Percentiles rank a stretch among this genome's conserved stretches.
Evolutionary conservation across 2,888 invertebrate genomes (phyloP).

Genomic region (Orthosia gracilis): DNA sequence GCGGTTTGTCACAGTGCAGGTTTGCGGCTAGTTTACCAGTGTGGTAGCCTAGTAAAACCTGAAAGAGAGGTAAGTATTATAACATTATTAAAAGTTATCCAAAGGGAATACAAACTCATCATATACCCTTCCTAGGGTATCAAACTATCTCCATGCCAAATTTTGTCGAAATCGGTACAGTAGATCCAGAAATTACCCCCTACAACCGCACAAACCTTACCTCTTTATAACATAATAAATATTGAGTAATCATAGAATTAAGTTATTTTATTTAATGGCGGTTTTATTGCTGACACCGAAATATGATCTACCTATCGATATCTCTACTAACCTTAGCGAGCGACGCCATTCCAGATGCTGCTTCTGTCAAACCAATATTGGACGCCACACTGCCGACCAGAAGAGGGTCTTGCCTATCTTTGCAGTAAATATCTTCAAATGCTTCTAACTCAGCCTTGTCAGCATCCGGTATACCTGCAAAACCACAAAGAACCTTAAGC

Average conservation of each 20-base stretch:
- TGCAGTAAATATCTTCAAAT: slow-evolving; percentile 90
- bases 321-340: slow-evolving; percentile 88
- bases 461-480: slow-evolving; percentile 85
- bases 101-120: too few species aligned
- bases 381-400: slow-evolving; percentile 87
- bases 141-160: too few species aligned
- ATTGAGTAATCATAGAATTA: too few species aligned
- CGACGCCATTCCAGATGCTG: slow-evolving; percentile 86
- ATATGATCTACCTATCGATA: not conserved
- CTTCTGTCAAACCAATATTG: slow-evolving; percentile 78
- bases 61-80: slow-evolving; percentile 51
- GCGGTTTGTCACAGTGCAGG: slow-evolving; percentile 92
- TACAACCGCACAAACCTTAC: too few species aligned
- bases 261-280: too few species aligned
- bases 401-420: slow-evolving; percentile 88
- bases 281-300: not conserved
- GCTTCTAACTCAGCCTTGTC: slow-evolving; percentile 92
- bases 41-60: slow-evolving; percentile 92
- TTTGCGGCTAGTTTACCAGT: slow-evolving; percentile 93
- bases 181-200: too few species aligned
- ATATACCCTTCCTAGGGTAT: too few species aligned
- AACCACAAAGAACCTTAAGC: not conserved
- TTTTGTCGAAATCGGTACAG: too few species aligned
- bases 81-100: too few species aligned
- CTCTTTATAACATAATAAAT: too few species aligned